These are phyloP conservation scores for Protonemura montana DNA, from an alignment of 2,888 invertebrate genomes.

Conservation along the genomic window DNA sequence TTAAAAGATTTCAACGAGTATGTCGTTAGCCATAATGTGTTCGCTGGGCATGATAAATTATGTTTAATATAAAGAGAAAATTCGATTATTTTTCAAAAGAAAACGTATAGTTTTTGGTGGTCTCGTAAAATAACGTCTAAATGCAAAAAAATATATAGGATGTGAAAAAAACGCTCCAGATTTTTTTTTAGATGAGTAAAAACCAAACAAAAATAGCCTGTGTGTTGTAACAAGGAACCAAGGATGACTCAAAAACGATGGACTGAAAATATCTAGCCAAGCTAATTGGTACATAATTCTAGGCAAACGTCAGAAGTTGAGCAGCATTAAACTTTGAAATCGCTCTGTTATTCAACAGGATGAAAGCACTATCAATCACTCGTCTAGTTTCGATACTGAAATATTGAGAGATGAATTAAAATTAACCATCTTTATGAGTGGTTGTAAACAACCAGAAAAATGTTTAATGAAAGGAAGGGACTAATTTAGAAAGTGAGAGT, in stretches of 20 bases:
- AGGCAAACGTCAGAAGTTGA: neutral
- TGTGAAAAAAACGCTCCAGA: neutral
- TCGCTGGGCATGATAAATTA: neutral
- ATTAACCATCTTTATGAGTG: neutral
- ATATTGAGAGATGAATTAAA: neutral
- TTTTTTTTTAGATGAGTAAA: neutral
- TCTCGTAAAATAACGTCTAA: neutral
- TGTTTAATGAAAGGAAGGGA: conserved; percentile 23
- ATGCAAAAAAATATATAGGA: neutral
- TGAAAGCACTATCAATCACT: neutral
- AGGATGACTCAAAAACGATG: neutral
- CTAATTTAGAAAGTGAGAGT: conserved; percentile 16
- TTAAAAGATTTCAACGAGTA: neutral
- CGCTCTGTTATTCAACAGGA: neutral
- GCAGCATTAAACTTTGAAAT: neutral
- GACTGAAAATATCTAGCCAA: neutral
- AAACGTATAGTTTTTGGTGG: neutral
- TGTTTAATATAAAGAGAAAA: neutral
- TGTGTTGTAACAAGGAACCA: neutral
- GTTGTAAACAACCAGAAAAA: neutral
- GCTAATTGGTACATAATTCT: neutral
- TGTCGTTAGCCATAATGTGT: no score
- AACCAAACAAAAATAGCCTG: neutral
- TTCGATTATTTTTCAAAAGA: neutral
- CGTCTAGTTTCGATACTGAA: neutral